Base-by-base conservation (phyloP, 2,113 vertebrate species). In the Forbesichthys papilliferus region DNA sequence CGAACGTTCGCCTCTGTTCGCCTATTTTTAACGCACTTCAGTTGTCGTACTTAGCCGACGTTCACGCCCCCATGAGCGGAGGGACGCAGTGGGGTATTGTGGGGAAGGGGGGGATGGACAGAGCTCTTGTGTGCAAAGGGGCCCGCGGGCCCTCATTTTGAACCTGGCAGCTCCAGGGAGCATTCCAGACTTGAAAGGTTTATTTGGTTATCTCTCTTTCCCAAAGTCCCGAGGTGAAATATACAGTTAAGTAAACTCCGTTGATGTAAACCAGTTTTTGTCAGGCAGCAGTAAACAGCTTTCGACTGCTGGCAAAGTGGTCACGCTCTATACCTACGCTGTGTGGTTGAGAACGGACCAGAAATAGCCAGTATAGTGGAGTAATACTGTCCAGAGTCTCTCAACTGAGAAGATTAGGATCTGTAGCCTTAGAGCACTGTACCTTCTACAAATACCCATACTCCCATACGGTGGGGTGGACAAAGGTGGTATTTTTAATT, bases 191-290 rank as follows among this genome's bases (percentile, higher is more conserved):
- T 83, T 84, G 79, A 91, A 90, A 87, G 81, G 87, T 90, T 92
- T 91, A 91, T 92, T 90, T 92, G 87, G 89, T 92, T 92, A 89
- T 91, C 36, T 5, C 84, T 90, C 82, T 27, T 27, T 85, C 71
- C 78, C 78, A 88, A 90, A 79, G 87, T 90, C 88, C 84, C 33
- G 71, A 83, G 80, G 88, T 87, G 71, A 86, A 91, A 91, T 88
- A 89, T 86, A 89, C 82, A 84, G 81, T 90, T 90, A 88, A 86
- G 87, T 89, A 90, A 90, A 91, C 87, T 61, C 65, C 69, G 84
- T 83, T 91, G 87, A 91, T 89, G 79, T 85, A 86, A 91, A 90
- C 86, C 90, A 91, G 86, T 92, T 87, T 87, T 82, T 70, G 84
- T 71, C 83, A 77, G 63, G 85, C 86, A 90, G 85, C 79, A 83